These are phyloP conservation scores for Wasmannia auropunctata DNA, from an alignment of 1,140 invertebrate genomes.

Conservation along the genomic window DNA sequence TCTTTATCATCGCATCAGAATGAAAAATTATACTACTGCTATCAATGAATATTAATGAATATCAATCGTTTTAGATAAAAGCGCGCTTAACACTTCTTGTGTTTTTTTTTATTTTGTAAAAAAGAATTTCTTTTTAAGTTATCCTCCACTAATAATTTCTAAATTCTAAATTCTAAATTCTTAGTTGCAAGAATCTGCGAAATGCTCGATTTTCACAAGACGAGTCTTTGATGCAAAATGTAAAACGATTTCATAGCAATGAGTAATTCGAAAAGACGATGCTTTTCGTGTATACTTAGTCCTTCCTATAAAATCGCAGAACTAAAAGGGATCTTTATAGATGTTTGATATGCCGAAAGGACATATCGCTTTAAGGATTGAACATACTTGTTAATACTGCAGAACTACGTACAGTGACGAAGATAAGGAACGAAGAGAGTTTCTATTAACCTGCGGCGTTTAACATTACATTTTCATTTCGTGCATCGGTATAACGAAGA, in stretches of 20 bases:
- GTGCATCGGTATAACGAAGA: slow-evolving; percentile 28
- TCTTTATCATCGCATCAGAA: not conserved
- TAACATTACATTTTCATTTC: slow-evolving; percentile 38
- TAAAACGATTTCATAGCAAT: slow-evolving; percentile 13
- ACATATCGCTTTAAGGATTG: slow-evolving; percentile 12
- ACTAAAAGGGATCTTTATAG: not conserved
- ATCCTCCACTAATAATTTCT: not conserved
- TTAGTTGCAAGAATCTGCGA: not conserved
- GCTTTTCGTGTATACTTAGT: not conserved
- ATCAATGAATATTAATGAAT: not conserved
- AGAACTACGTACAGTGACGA: not conserved
- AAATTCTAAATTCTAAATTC: too few relatives aligned
- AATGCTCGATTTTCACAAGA: not conserved
- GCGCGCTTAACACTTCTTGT: too few relatives aligned
- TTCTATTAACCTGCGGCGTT: slow-evolving; percentile 25
- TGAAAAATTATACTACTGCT: not conserved
- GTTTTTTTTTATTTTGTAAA: not conserved
- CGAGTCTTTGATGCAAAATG: slow-evolving; percentile 20
- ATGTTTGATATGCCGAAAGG: not conserved
- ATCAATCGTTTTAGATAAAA: not conserved
- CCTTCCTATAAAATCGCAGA: slow-evolving; percentile 8
- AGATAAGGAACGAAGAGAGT: not conserved
- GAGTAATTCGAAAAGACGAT: not conserved
- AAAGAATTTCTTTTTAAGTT: not conserved
- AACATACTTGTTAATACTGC: slow-evolving; percentile 19